Evolutionary conservation across 2,888 invertebrate species (phyloP).

Genomic region (Ptychoptera albimana): DNA sequence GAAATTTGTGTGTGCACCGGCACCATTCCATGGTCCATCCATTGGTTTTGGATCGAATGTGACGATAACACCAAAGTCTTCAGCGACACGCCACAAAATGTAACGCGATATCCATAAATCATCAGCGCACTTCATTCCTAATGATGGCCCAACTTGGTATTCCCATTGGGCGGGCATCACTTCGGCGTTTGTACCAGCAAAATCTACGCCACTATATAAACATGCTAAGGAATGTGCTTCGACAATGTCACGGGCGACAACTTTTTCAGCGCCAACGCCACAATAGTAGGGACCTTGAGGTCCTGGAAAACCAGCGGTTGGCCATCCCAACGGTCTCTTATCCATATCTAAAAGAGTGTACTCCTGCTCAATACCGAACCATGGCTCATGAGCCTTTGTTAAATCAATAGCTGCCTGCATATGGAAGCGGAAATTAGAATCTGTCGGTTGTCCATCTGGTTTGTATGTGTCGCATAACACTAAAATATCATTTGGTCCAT

Average conservation of each 20-base stretch:
- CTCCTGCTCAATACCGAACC: constrained; percentile 61
- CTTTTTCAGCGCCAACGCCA: constrained; percentile 61
- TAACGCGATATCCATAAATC: constrained; percentile 45
- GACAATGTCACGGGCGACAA: constrained; percentile 64
- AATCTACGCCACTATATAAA: constrained; percentile 60
- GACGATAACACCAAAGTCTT: constrained; percentile 41
- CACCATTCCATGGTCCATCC: constrained; percentile 78
- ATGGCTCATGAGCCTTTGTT: constrained; percentile 45
- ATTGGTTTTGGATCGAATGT: constrained; percentile 43
- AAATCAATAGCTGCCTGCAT: constrained; percentile 37
- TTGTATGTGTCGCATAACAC: constrained; percentile 64
- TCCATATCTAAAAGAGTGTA: constrained; percentile 39
- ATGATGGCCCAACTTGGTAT: constrained; percentile 45
- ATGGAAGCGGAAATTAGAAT: constrained; percentile 33
- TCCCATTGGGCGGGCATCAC: constrained; percentile 72
- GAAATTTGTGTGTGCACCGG: constrained; percentile 86
- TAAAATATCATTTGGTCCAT: constrained; percentile 50
- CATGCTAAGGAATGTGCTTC: constrained; percentile 57
- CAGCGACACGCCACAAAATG: constrained; percentile 39
- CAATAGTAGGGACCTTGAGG: constrained; percentile 72
- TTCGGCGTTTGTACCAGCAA: constrained; percentile 68
- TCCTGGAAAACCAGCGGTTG: constrained; percentile 47
- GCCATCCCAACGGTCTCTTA: constrained; percentile 58
- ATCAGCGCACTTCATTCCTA: constrained; percentile 41
- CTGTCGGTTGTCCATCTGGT: constrained; percentile 32